A percentile compares a stretch with the other conserved stretches of the same genome.
phyloP scores from a whole-genome alignment of 1,140 invertebrate species.

The Ceratosolen fusciceps region DNA sequence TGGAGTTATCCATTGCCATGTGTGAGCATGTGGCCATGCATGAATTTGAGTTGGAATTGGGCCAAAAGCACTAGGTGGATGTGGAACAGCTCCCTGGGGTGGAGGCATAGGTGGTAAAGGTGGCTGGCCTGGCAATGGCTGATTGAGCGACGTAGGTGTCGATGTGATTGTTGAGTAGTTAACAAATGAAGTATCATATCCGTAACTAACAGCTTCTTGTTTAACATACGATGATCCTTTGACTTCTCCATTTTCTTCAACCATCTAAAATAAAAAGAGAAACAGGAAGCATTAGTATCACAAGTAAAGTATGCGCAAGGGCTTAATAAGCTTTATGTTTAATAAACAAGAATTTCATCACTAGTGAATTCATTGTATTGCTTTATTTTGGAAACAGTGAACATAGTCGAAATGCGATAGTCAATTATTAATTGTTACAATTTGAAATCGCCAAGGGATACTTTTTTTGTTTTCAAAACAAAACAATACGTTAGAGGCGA shows the following conservation, averaged over 20 bases:
- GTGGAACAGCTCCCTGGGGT: slow-evolving; percentile 62
- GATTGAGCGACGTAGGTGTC: slow-evolving; percentile 56
- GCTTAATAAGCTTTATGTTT: neutral
- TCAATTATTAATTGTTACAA: neutral
- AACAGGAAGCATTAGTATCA: neutral
- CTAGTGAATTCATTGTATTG: neutral
- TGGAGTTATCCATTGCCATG: slow-evolving; percentile 68
- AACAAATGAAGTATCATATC: slow-evolving; percentile 56
- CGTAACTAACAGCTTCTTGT: slow-evolving; percentile 58
- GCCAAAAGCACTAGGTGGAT: slow-evolving; percentile 66
- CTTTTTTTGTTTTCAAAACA: slow-evolving; percentile 21
- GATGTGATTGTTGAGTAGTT: slow-evolving; percentile 51
- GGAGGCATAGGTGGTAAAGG: slow-evolving; percentile 69
- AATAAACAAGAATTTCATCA: neutral
- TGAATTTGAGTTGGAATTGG: slow-evolving; percentile 62
- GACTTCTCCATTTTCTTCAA: slow-evolving; percentile 58
- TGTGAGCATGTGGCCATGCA: slow-evolving; percentile 62
- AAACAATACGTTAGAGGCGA: slow-evolving; percentile 11
- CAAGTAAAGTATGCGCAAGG: too few relatives aligned
- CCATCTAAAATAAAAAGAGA: slow-evolving; percentile 14
- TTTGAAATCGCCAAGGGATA: neutral
- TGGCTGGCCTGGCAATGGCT: slow-evolving; percentile 68
- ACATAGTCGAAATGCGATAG: too few relatives aligned
- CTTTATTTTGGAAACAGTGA: neutral
- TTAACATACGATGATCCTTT: slow-evolving; percentile 57